These are phyloP conservation scores for Natrix natrix DNA, from an alignment of 2,797 vertebrate genomes.

Conservation along the genomic window DNA sequence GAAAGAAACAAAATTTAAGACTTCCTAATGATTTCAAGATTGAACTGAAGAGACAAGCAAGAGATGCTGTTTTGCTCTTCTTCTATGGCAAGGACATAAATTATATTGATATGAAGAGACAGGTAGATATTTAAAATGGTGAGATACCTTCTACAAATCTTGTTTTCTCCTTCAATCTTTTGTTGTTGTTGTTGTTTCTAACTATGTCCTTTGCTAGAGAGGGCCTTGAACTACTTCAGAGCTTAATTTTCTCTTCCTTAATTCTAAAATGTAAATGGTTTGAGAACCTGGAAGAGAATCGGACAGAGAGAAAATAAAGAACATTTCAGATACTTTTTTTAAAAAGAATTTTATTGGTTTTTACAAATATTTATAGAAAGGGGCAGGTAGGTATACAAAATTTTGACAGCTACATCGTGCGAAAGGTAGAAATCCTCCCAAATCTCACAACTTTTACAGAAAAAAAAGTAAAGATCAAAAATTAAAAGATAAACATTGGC, in stretches of 20 bases:
- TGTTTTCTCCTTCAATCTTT: neutral
- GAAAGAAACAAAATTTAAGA: neutral
- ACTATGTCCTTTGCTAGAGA: neutral
- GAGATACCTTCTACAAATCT: neutral
- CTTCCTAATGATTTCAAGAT: neutral
- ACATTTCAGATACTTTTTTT: neutral
- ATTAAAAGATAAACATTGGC: too few relatives aligned
- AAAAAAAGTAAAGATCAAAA: too few relatives aligned
- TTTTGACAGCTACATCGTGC: too few relatives aligned
- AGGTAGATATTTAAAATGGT: neutral
- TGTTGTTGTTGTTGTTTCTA: neutral
- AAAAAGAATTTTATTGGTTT: too few relatives aligned
- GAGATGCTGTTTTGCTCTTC: neutral
- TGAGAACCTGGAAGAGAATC: neutral
- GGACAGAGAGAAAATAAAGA: neutral
- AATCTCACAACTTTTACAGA: too few relatives aligned
- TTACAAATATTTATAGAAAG: too few relatives aligned
- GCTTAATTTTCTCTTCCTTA: neutral
- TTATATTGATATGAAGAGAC: neutral
- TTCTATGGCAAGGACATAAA: neutral
- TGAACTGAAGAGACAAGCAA: neutral
- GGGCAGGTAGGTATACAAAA: too few relatives aligned
- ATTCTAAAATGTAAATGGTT: neutral
- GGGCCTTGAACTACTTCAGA: neutral
- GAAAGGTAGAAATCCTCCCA: too few relatives aligned